Conservation (phyloP, 2,888 invertebrate genomes). For the Nomada goodeniana region DNA sequence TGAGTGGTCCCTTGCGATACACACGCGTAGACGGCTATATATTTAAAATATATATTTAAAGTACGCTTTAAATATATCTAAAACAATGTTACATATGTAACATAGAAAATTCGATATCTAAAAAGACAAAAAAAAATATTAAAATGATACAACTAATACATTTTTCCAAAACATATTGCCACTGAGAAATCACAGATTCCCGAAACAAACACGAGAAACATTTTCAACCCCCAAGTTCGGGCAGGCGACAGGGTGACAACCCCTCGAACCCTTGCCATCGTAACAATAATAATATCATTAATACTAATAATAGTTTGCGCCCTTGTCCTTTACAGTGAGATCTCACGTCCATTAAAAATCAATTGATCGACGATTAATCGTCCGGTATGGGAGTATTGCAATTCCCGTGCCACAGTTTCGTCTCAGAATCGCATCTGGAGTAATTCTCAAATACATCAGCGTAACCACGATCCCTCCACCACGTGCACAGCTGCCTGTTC, state of each 20-base stretch:
- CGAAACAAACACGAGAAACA: constrained; percentile 5
- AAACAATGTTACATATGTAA: constrained; percentile 27
- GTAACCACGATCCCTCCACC: constrained; percentile 92
- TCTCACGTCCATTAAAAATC: constrained; percentile 1
- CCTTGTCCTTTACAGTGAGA: constrained; percentile 13
- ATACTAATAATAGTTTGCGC: constrained; percentile 1
- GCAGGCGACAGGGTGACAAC: constrained; percentile 34
- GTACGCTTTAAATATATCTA: constrained; percentile 18
- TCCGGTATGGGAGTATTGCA: constrained; percentile 89
- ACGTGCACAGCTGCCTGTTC: constrained; percentile 92
- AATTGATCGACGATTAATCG: constrained; percentile 61
- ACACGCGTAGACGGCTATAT: too few relatives aligned
- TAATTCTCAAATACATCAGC: constrained; percentile 90
- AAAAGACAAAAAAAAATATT: constrained; percentile 10
- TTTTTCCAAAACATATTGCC: constrained; percentile 29
- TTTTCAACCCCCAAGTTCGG: constrained; percentile 12
- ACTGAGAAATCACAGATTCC: constrained; percentile 46
- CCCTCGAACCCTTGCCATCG: constrained; percentile 23
- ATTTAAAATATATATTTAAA: neutral
- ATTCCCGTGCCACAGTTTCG: constrained; percentile 91
- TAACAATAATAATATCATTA: constrained; percentile 26
- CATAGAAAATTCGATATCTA: constrained; percentile 18
- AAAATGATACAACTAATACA: neutral
- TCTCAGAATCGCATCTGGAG: constrained; percentile 88
- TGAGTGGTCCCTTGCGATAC: neutral